phyloP scores from a whole-genome alignment of 2,888 invertebrate species.

The Zaprionus bogoriensis region DNA sequence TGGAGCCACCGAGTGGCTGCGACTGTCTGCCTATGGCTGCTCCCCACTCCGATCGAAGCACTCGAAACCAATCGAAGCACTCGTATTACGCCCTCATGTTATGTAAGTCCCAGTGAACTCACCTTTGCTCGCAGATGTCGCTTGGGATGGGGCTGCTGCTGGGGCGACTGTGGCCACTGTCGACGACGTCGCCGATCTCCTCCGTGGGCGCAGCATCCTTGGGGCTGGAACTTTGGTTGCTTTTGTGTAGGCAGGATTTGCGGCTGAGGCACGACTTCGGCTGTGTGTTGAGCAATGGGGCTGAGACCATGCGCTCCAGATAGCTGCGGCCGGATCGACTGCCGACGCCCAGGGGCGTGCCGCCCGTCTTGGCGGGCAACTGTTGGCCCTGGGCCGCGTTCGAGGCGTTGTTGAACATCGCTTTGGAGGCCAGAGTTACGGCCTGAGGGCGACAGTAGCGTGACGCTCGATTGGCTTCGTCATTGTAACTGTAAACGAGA shows the following conservation, averaged over 20 bases:
- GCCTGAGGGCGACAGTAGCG: constrained; percentile 82
- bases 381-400: constrained; percentile 59
- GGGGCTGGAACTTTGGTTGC: constrained; percentile 28
- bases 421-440: constrained; percentile 81
- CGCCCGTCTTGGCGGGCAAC: constrained; percentile 50
- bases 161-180: constrained; percentile 29
- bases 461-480: constrained; percentile 78
- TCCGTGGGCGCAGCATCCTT: constrained; percentile 28
- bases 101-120: constrained; percentile 42
- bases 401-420: constrained; percentile 80
- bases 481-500: constrained; percentile 75
- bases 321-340: constrained; percentile 71
- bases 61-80: constrained; percentile 3
- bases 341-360: constrained; percentile 67
- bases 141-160: constrained; percentile 21
- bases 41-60: neutral
- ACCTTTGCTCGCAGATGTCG: constrained; percentile 57
- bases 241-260: constrained; percentile 76
- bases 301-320: constrained; percentile 77
- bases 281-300: constrained; percentile 78
- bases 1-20: constrained; percentile 4
- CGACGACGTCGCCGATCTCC: constrained; percentile 24
- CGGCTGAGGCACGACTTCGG: constrained; percentile 85
- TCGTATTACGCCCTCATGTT: constrained; percentile 44
- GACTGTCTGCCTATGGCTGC: neutral